A percentile compares a stretch with the other conserved stretches of the same genome.
Conservation (phyloP, 2,888 invertebrate genomes). For the Encarsia formosa region DNA sequence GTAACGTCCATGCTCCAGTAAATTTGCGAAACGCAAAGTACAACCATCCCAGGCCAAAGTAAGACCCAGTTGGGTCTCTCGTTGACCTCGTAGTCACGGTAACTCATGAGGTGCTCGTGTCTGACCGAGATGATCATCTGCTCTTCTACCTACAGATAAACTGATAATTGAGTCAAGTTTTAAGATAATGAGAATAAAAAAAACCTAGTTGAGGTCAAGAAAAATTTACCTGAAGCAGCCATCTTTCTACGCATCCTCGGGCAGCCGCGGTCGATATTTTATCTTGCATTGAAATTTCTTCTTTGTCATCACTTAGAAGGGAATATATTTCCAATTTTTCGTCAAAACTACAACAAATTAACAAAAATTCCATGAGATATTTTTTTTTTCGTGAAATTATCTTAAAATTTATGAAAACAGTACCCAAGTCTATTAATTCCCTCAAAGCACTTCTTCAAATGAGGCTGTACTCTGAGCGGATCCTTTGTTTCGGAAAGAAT, state of each 20-base stretch:
- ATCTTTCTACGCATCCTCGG: conserved; percentile 80
- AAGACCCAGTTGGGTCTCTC: conserved; percentile 67
- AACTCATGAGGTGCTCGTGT: conserved; percentile 65
- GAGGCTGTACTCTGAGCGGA: conserved; percentile 77
- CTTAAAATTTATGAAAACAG: background rate
- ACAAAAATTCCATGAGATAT: background rate
- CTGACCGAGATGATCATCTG: conserved; percentile 73
- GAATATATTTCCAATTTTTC: conserved; percentile 67
- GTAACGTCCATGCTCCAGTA: conserved; percentile 81
- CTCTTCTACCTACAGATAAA: conserved; percentile 71
- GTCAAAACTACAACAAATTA: conserved; percentile 38
- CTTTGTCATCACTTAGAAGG: conserved; percentile 74
- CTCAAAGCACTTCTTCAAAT: conserved; percentile 84
- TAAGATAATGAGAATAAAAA: too few relatives aligned
- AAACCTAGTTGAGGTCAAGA: background rate
- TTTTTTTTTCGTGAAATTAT: background rate
- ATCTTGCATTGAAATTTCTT: conserved; percentile 63
- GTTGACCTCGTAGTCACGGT: conserved; percentile 60
- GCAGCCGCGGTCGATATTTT: conserved; percentile 67
- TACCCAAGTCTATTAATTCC: conserved; percentile 69
- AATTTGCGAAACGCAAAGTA: conserved; percentile 73
- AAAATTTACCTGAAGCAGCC: conserved; percentile 62
- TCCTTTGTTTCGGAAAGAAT: conserved; percentile 87
- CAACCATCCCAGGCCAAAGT: conserved; percentile 79
- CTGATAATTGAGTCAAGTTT: too few relatives aligned